Conservation (phyloP, 2,113 vertebrate species). For the Ovis aries region ARS-UI_Ramb_v3.0 NC_056059.1:30519501-30520000, state of each 20-base stretch:
- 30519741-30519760: fast-evolving
- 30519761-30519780: fast-evolving
- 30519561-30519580: not conserved
- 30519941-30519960: not conserved
- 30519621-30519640: not conserved
- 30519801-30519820: not conserved
- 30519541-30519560: not conserved
- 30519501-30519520: not conserved
- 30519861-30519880: not conserved
- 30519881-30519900: not conserved
- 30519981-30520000: not conserved
- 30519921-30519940: not conserved
- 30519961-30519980: not conserved
- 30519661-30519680: not conserved
- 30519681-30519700: not conserved
- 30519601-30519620: not conserved
- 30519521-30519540: not conserved
- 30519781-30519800: not conserved
- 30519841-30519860: not conserved
- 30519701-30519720: not conserved
- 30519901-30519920: not conserved
- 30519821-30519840: not conserved
- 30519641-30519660: not conserved
- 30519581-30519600: not conserved
- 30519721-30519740: not conserved